Conservation (phyloP, 2,113 vertebrate species). For the Guaruba guarouba region DNA sequence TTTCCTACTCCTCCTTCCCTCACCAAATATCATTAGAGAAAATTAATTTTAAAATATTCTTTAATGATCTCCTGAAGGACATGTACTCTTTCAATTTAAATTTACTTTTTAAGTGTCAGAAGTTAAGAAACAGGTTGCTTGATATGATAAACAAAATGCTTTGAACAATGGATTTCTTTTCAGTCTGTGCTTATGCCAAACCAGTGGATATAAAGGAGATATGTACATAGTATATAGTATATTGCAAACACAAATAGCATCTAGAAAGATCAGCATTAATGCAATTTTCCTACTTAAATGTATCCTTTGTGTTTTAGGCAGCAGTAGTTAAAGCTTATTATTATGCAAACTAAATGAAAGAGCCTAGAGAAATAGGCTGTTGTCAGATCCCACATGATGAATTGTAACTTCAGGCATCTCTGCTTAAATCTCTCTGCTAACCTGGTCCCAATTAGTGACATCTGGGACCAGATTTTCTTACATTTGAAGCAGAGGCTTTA, state of each 20-base stretch:
- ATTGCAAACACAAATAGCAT: background rate
- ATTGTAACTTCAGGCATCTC: conserved; percentile 29
- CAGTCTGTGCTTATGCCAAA: background rate
- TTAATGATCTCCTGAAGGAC: background rate
- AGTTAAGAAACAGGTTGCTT: background rate
- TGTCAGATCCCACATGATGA: conserved; percentile 34
- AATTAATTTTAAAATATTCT: background rate
- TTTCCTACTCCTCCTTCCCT: background rate
- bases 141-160: background rate
- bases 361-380: background rate
- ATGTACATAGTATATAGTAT: background rate
- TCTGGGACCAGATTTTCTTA: conserved; percentile 46
- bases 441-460: conserved; percentile 73
- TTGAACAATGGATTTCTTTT: background rate
- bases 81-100: background rate
- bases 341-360: conserved; percentile 18
- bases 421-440: conserved; percentile 13
- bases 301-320: background rate
- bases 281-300: background rate
- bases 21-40: background rate
- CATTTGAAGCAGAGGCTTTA: conserved; percentile 32
- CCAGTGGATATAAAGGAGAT: background rate
- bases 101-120: background rate
- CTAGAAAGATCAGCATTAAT: background rate
- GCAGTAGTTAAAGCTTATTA: background rate